phyloP scores from a whole-genome alignment of 2,888 invertebrate species.

The Palloptera scutellata region DNA sequence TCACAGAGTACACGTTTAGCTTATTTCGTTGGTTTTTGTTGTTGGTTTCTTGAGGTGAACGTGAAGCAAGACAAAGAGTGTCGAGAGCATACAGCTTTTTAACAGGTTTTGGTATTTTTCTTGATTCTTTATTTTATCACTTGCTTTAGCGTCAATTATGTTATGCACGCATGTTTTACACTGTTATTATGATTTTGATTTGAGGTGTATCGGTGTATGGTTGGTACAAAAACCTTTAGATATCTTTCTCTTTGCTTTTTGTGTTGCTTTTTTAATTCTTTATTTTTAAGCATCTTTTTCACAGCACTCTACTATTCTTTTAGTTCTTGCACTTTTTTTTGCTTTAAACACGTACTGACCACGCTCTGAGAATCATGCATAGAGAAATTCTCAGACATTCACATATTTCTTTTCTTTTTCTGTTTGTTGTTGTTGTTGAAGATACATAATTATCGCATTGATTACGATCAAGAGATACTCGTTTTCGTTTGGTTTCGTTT shows the following conservation, averaged over 20 bases:
- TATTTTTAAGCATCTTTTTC: not conserved
- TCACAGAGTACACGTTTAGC: too few relatives aligned
- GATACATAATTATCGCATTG: too few relatives aligned
- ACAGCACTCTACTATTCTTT: too few relatives aligned
- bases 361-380: conserved; percentile 18
- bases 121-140: not conserved
- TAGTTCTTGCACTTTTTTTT: not conserved
- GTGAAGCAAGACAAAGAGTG: too few relatives aligned
- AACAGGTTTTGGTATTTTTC: conserved; percentile 9
- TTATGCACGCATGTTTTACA: not conserved
- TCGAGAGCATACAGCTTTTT: too few relatives aligned
- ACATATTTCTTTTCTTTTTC: conserved; percentile 22
- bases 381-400: conserved; percentile 25
- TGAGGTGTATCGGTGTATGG: conserved; percentile 9
- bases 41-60: too few relatives aligned
- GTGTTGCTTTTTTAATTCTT: conserved; percentile 12
- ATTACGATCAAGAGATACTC: too few relatives aligned
- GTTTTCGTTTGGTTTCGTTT: too few relatives aligned
- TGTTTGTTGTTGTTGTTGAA: not conserved
- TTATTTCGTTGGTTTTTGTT: too few relatives aligned
- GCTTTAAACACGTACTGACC: conserved; percentile 8
- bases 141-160: conserved; percentile 9
- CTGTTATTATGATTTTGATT: conserved; percentile 6
- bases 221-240: not conserved
- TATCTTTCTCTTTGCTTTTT: not conserved